Conservation (phyloP, 2,888 invertebrate genomes). For the Rhorus exstirpatorius region DNA sequence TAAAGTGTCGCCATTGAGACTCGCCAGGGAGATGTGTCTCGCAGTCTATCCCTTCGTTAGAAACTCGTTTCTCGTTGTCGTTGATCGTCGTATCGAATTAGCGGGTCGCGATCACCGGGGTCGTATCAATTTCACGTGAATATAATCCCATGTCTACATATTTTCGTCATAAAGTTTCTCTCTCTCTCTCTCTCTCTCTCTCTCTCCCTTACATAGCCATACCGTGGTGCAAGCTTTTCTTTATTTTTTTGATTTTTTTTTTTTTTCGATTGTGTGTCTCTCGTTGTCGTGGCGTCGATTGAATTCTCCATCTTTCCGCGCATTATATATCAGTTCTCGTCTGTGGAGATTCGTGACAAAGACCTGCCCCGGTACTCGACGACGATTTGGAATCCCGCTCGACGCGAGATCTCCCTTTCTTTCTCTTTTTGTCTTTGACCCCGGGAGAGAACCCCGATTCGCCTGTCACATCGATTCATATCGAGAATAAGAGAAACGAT, state of each 20-base stretch:
- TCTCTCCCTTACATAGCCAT: background rate
- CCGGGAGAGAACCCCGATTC: slow-evolving; percentile 71
- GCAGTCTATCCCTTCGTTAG: slow-evolving; percentile 59
- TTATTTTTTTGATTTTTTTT: background rate
- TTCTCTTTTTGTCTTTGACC: slow-evolving; percentile 30
- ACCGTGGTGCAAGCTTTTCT: background rate
- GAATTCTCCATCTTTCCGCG: slow-evolving; percentile 9
- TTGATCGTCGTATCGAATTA: slow-evolving; percentile 68
- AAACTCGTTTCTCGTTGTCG: slow-evolving; percentile 65
- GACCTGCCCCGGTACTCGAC: slow-evolving; percentile 20
- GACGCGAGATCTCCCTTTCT: too few relatives aligned
- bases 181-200: slow-evolving; percentile 67
- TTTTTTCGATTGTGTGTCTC: slow-evolving; percentile 5
- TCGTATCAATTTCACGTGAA: slow-evolving; percentile 72
- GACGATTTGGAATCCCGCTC: slow-evolving; percentile 17
- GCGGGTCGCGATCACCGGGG: slow-evolving; percentile 69
- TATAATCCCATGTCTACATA: slow-evolving; percentile 40
- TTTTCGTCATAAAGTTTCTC: slow-evolving; percentile 68
- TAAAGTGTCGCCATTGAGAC: slow-evolving; percentile 49
- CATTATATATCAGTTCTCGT: too few relatives aligned
- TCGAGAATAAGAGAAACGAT: slow-evolving; percentile 57
- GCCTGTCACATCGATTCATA: slow-evolving; percentile 76
- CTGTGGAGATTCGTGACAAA: slow-evolving; percentile 56
- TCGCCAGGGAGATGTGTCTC: slow-evolving; percentile 36
- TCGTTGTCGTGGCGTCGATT: background rate